These are phyloP conservation scores for Procambarus clarkii DNA, from an alignment of 1,140 invertebrate genomes.

Conservation along the genomic window DNA sequence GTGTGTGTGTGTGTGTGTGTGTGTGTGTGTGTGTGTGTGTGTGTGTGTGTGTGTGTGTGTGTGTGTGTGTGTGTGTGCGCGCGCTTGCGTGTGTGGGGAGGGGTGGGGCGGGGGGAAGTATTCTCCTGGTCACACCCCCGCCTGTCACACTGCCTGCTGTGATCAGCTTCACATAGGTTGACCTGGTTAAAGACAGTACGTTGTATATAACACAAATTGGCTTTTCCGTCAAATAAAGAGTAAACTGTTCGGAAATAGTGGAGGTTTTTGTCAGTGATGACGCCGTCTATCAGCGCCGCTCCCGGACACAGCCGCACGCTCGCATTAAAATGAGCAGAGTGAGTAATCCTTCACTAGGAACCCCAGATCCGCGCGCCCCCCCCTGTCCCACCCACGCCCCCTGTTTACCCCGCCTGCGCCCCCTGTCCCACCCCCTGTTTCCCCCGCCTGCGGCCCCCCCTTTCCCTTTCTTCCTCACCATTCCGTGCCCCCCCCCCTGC, in stretches of 20 bases:
- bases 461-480: neutral
- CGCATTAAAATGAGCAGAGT: neutral
- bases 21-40: constrained; percentile 7
- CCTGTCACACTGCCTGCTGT: neutral
- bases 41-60: neutral
- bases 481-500: too few relatives aligned
- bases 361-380: neutral
- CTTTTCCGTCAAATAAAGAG: neutral
- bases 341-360: neutral
- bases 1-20: too few relatives aligned
- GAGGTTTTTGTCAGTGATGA: neutral
- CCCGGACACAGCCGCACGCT: neutral
- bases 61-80: too few relatives aligned
- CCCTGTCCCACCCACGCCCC: neutral
- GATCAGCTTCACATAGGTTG: neutral
- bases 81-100: neutral
- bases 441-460: neutral
- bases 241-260: neutral
- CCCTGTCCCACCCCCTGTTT: neutral
- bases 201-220: constrained; percentile 4
- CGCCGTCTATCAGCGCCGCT: neutral
- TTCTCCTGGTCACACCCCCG: too few relatives aligned
- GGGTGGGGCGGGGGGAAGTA: neutral
- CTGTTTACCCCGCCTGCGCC: too few relatives aligned
- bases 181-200: neutral